Base-by-base conservation (phyloP, 2,113 vertebrate genomes). In the Micronycteris hirsuta region DNA sequence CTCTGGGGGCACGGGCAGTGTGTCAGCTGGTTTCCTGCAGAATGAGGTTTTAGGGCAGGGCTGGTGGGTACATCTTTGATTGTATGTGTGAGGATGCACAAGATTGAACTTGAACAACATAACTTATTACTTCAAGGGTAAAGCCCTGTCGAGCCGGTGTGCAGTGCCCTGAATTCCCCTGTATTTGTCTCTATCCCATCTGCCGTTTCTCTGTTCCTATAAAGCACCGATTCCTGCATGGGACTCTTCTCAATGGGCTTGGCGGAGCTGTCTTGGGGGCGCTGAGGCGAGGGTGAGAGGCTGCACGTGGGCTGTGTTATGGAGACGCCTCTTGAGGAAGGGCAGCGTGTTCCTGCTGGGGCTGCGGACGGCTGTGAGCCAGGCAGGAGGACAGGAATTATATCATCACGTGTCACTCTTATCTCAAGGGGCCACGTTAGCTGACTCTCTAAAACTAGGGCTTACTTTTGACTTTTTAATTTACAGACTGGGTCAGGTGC, bases 381-480 rank as follows among this genome's bases (percentile, higher is more conserved):
- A 83, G 67, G 92, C 11, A 33, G 49, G 33, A 70, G 84, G 76
- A 61, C 89, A 28, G 86, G 41, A 78, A 91, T 91, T 63, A 19
- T 73, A 31, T 82, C 54, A 78, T 96, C 47, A 47, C 36, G 11
- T 78, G 91, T 88, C 87, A 71, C 22, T 81, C 28, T 90, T 36
- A 15, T 92, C 93, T 97, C 90, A 26, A 83, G 76, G 56, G 76
- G 73, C 80, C 43, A 31, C 45, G 58, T 92, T 65, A 87, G 88
- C 85, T 52, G 84, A 83, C 52, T 89, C 54, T 96, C 68, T 33
- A 80, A 87, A 86, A 85, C 81, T 33, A 49, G 52, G 36, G 58
- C 83, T 96, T 83, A 45, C 84, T 90, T 89, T 84, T 92, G 90
- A 89, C 70, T 92, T 94, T 81, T 78, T 65, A 89, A 93, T 78